These are phyloP conservation scores for Volucella zonaria DNA, from an alignment of 2,888 invertebrate species.

Conservation along the genomic window DNA sequence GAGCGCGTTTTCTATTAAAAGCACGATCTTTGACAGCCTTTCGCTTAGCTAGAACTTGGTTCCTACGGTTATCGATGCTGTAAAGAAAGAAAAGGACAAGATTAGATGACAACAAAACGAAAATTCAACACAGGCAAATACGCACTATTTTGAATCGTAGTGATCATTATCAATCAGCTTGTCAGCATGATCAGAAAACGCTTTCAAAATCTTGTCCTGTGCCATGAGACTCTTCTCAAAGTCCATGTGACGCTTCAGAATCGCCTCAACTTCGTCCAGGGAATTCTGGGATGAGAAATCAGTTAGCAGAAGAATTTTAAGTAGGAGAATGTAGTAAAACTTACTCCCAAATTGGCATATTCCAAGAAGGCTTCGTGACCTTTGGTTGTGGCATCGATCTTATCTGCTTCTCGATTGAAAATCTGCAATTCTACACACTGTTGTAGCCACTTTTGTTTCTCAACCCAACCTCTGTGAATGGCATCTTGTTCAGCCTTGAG, in stretches of 20 bases:
- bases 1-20: constrained; percentile 88
- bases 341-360: constrained; percentile 92
- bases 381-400: constrained; percentile 96
- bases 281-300: constrained; percentile 85
- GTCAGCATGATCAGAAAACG: constrained; percentile 92
- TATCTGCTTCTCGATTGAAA: constrained; percentile 97
- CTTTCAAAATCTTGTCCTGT: constrained; percentile 94
- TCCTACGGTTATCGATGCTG: constrained; percentile 88
- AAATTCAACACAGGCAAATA: constrained; percentile 61
- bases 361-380: constrained; percentile 97
- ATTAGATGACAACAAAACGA: background rate
- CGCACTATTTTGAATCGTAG: constrained; percentile 90
- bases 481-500: constrained; percentile 90
- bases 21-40: constrained; percentile 89
- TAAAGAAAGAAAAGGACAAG: constrained; percentile 28
- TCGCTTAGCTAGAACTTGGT: constrained; percentile 89
- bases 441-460: constrained; percentile 92
- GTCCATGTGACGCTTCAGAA: constrained; percentile 96
- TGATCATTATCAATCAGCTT: constrained; percentile 90
- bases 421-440: constrained; percentile 94
- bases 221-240: constrained; percentile 95
- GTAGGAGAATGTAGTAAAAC: constrained; percentile 76
- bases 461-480: constrained; percentile 91
- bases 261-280: constrained; percentile 94
- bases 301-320: background rate